Evolutionary conservation across 23 tunicate genomes (phyloP), one percentile per base, ranked within the genome.

Genomic region (Ciona savignyi): DNA sequence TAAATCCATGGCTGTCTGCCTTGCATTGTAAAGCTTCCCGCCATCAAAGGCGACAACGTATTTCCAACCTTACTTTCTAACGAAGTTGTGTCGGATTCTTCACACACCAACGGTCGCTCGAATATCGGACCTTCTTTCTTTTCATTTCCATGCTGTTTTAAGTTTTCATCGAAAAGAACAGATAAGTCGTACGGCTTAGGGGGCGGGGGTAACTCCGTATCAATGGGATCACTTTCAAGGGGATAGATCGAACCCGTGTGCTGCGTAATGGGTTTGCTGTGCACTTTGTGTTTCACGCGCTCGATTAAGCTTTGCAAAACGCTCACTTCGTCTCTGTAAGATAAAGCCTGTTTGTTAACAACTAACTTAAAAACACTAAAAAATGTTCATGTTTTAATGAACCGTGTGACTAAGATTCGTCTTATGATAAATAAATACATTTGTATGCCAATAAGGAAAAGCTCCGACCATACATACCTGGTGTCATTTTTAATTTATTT

Each of bases 111-210:
- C 9, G 56, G 56, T 42, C 56, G 9, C 56, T 42, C 56, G 15
- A 42, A 42, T 42, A 42, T 42, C 9, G 11, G 56, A 15, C 56
- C 56, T 42, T 42, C 56, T 42, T 15, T 42, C n/a, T n/a, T n/a
- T 42, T 42, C 56, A 42, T 42, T 42, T 15, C 22, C 67, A 9
- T 23, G 4, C 22, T 63, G 27, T n/a, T n/a, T n/a, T 29, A 81
- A 29, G 66, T 81, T 81, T 65, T 81, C 74, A 31, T 81, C 85
- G 21, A 65, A 35, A 6, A 81, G 27, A 34, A 42, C 67, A n/a
- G 78, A 65, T 64, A 81, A 3, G 30, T 81, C 85, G 29, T 81
- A 81, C 6, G 85, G 78, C 29, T 72, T n/a, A 4, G 67, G 67
- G 56, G 56, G 11, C 9, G 56, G 56, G 56, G 56, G 56, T 6